Base-by-base conservation (phyloP, 1,140 invertebrate genomes). In the Riptortus pedestris region DNA sequence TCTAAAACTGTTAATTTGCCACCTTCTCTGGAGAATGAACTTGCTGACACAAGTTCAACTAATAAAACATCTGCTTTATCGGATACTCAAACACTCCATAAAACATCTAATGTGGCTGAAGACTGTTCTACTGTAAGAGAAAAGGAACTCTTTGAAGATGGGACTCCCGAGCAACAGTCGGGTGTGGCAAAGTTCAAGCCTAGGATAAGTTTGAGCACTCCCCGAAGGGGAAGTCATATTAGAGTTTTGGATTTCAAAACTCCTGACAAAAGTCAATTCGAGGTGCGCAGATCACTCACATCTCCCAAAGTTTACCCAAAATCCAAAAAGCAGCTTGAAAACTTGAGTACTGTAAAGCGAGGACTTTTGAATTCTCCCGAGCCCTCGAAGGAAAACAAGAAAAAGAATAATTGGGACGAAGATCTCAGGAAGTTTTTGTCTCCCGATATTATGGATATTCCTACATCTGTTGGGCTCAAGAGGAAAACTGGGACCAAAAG, bases 161-260 rank as follows among this genome's bases (percentile, higher is more conserved):
- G n/a, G n/a, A n/a, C n/a, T n/a, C 62, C 62, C 31, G 2, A 52
- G 31, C 62, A 63, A 28, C 18, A 57, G 22, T 12, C 28, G 20
- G 3, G 12, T 52, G 24, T 31, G 24, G 11, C n/a, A 2, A 27
- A 52, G 18, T n/a, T n/a, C n/a, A 27, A 38, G 1, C 48, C 48
- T 2, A 38, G 60, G n/a, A 2, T 66, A 2, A 66, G 60, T 38
- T 29, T 66, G 11, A 66, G 48, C 18, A 51, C 65, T 9, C 65
- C 65, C 24, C 43, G 65, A 12, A 66, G 57, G 47, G 64, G 33
- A 12, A 43, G 18, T 33, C 65, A 66, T 47, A 38, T 66, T 1
- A 51, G 65, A 20, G 48, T 52, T 2, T 58, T 66, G 22, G 65
- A 66, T 20, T 66, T 66, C 27, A 22, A 33, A 55, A 66, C 65